Evolutionary conservation across 2,888 invertebrate species (phyloP).

Genomic region (Spodoptera picta): DNA sequence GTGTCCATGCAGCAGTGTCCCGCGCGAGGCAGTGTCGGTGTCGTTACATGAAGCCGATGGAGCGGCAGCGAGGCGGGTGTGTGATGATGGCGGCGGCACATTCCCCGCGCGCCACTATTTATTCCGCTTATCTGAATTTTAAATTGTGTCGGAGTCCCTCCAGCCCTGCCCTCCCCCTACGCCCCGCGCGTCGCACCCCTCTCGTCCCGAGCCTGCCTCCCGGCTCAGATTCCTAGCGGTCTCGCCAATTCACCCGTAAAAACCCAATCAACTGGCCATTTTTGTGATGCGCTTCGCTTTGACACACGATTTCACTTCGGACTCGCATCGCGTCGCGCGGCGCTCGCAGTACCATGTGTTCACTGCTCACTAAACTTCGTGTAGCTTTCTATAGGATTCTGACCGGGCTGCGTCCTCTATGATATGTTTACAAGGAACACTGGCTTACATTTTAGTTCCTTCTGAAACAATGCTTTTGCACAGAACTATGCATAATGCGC

Average conservation of each 20-base stretch:
- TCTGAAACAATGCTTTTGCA: too few species aligned
- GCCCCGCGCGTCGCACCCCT: conserved; percentile 8
- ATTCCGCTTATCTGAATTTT: conserved; percentile 87
- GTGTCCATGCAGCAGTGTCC: too few species aligned
- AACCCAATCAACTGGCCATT: conserved; percentile 82
- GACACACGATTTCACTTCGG: conserved; percentile 77
- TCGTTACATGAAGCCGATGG: not conserved
- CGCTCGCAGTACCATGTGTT: not conserved
- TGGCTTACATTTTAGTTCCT: too few species aligned
- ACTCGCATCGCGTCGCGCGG: conserved; percentile 38
- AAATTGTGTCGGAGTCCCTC: conserved; percentile 66
- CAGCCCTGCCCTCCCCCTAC: conserved; percentile 3
- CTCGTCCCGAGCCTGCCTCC: conserved; percentile 14
- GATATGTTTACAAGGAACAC: too few species aligned
- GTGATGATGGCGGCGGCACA: conserved; percentile 44
- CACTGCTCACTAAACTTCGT: too few species aligned
- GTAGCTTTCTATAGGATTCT: too few species aligned
- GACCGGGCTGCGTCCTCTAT: too few species aligned
- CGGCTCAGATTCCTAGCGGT: conserved; percentile 75
- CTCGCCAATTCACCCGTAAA: conserved; percentile 79
- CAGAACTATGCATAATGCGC: too few species aligned
- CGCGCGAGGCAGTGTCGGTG: too few species aligned
- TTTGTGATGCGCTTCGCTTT: conserved; percentile 74
- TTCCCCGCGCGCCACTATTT: conserved; percentile 71
- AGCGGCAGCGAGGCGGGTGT: conserved; percentile 1